Evolutionary conservation across 2,113 vertebrate species (phyloP).

Genomic region (Festucalex cinctus): DNA sequence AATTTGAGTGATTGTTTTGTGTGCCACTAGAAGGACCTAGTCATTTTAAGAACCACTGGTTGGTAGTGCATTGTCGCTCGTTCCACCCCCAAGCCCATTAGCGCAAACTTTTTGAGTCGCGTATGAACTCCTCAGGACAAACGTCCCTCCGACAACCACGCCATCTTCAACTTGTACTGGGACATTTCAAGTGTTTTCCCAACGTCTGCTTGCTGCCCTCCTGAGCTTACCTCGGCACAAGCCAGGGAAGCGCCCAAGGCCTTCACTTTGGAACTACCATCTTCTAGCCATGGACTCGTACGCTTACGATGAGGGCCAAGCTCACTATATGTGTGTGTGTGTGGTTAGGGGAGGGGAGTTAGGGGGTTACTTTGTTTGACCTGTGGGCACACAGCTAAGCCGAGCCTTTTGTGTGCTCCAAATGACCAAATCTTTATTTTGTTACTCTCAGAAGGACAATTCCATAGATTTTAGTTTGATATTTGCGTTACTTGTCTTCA

Average conservation of each 20-base stretch:
- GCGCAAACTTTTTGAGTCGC: not conserved
- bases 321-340: not conserved
- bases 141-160: not conserved
- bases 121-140: not conserved
- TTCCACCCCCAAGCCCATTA: too few species aligned
- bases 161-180: too few species aligned
- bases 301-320: not conserved
- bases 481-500: slow-evolving; percentile 69
- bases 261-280: not conserved
- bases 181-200: too few species aligned
- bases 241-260: not conserved
- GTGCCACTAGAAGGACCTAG: too few species aligned
- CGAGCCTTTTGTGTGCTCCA: slow-evolving; percentile 53
- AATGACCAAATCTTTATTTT: slow-evolving; percentile 81
- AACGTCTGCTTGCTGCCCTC: too few species aligned
- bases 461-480: slow-evolving; percentile 64
- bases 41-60: not conserved
- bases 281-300: not conserved
- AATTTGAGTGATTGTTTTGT: too few species aligned
- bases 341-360: too few species aligned
- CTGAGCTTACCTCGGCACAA: too few species aligned
- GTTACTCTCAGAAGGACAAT: slow-evolving; percentile 67
- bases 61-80: not conserved
- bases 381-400: slow-evolving; percentile 44
- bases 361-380: slow-evolving; percentile 43